phyloP scores from a whole-genome alignment of 2,888 invertebrate species.

The Dryadula phaetusa region DNA sequence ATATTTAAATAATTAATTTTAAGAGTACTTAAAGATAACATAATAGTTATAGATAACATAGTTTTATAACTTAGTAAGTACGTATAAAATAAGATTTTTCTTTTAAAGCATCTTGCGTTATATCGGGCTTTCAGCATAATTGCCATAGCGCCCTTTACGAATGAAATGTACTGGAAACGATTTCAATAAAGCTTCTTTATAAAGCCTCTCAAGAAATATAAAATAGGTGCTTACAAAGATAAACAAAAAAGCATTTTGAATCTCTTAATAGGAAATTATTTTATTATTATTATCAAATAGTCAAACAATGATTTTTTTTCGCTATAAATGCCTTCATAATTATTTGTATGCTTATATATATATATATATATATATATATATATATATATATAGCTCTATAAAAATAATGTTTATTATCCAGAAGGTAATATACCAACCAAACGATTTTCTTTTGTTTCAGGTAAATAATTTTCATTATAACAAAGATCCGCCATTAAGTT shows the following conservation, averaged over 20 bases:
- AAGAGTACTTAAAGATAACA: too few relatives aligned
- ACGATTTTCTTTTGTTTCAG: slow-evolving; percentile 27
- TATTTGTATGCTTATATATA: too few relatives aligned
- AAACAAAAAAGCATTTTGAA: not conserved
- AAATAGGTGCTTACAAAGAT: slow-evolving; percentile 2
- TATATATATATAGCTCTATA: too few relatives aligned
- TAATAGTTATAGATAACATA: too few relatives aligned
- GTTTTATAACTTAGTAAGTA: not conserved
- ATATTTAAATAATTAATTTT: too few relatives aligned
- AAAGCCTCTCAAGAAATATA: slow-evolving; percentile 16
- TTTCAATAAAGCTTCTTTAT: slow-evolving; percentile 17
- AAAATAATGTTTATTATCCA: not conserved
- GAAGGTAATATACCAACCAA: not conserved
- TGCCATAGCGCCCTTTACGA: slow-evolving; percentile 6
- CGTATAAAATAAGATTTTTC: not conserved
- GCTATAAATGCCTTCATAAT: too few relatives aligned
- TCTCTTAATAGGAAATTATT: not conserved
- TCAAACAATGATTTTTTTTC: not conserved
- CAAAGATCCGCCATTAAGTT: not conserved
- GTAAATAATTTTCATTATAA: slow-evolving; percentile 17
- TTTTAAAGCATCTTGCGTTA: not conserved
- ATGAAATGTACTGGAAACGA: slow-evolving; percentile 18
- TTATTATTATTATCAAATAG: not conserved
- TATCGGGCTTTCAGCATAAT: slow-evolving; percentile 4
- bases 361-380: too few relatives aligned